A percentile compares a stretch with the other conserved stretches of the same genome.
These are phyloP conservation scores for Drosophila lutescens DNA, from an alignment of 2,888 invertebrate genomes.

Conservation along the genomic window DNA sequence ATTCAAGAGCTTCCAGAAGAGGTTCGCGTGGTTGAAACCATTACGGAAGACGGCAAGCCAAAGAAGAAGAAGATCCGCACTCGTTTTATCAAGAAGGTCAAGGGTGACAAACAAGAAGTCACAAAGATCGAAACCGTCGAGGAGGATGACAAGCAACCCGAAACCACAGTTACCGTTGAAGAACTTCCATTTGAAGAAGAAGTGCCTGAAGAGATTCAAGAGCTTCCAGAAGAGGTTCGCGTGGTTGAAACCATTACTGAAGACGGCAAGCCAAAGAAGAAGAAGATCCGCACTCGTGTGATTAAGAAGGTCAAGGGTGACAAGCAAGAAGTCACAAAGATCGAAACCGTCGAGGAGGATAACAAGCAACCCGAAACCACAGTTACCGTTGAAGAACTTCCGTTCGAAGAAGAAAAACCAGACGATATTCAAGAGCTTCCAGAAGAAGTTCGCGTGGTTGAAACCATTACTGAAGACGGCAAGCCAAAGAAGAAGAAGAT, in stretches of 20 bases:
- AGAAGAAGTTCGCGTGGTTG: not conserved
- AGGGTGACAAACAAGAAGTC: slow-evolving; percentile 9
- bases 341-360: slow-evolving; percentile 7
- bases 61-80: slow-evolving; percentile 18
- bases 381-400: not conserved
- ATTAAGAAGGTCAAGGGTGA: slow-evolving; percentile 12
- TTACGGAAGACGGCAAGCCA: slow-evolving; percentile 5
- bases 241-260: slow-evolving; percentile 7
- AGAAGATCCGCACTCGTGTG: slow-evolving; percentile 7
- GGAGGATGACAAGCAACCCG: slow-evolving; percentile 1
- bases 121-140: slow-evolving; percentile 7
- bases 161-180: slow-evolving; percentile 1
- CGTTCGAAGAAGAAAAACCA: not conserved
- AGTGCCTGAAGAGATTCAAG: not conserved
- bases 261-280: slow-evolving; percentile 17
- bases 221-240: slow-evolving; percentile 4
- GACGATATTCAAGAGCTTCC: slow-evolving; percentile 5
- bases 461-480: slow-evolving; percentile 1
- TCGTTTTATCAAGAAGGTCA: slow-evolving; percentile 6
- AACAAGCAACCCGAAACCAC: slow-evolving; percentile 2
- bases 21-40: slow-evolving; percentile 1
- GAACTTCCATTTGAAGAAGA: slow-evolving; percentile 1
- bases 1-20: slow-evolving; percentile 8
- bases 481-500: slow-evolving; percentile 35
- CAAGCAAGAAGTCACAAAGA: slow-evolving; percentile 7